These are phyloP conservation scores for Chirona hameri DNA, from an alignment of 2,888 invertebrate species.

Conservation along the genomic window DNA sequence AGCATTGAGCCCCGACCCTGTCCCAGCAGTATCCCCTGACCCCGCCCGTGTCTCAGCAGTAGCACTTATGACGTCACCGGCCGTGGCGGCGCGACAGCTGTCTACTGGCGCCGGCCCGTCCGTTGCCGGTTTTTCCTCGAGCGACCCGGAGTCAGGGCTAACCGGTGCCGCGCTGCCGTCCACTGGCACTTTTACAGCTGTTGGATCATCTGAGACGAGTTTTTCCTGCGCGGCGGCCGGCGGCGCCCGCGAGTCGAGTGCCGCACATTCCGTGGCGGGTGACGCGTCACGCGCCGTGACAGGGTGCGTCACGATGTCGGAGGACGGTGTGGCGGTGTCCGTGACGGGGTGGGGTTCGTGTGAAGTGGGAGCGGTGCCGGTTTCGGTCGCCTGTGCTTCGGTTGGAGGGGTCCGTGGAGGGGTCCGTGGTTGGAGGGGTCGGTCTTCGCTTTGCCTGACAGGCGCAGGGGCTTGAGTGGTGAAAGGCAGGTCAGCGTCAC, in stretches of 20 bases:
- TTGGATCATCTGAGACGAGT: background rate
- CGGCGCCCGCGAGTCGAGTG: background rate
- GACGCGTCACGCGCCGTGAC: background rate
- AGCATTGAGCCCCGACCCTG: background rate
- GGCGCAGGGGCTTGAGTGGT: too few relatives aligned
- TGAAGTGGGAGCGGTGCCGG: too few relatives aligned
- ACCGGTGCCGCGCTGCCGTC: background rate
- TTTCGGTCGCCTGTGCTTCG: too few relatives aligned
- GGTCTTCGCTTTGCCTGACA: too few relatives aligned
- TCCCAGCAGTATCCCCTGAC: background rate
- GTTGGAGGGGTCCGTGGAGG: too few relatives aligned
- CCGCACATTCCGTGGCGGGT: background rate
- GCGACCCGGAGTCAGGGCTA: background rate
- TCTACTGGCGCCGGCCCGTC: background rate
- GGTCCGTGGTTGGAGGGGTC: too few relatives aligned
- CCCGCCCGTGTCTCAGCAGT: background rate
- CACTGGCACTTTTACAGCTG: background rate
- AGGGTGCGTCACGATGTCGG: background rate
- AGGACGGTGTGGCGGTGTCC: background rate
- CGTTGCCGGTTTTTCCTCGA: background rate
- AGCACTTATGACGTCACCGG: background rate
- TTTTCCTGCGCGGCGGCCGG: background rate
- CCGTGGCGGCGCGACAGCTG: background rate
- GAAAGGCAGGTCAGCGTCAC: too few relatives aligned
- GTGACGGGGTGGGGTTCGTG: too few relatives aligned